phyloP scores from a whole-genome alignment of 2,797 vertebrate genomes.

The Meda fulgida region DNA sequence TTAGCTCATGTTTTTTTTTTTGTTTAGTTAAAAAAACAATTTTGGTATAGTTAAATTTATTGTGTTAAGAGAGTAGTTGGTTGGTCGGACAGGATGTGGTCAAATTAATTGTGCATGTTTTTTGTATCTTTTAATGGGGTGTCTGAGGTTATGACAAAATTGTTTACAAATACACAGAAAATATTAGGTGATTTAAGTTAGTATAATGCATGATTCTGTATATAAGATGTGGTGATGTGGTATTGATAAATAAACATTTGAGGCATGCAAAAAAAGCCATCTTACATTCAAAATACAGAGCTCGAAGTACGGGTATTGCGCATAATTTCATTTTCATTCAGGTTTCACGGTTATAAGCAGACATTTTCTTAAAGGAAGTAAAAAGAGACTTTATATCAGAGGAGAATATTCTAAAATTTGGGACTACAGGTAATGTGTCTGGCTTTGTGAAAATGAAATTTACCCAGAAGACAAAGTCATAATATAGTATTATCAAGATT shows the following conservation, averaged over 20 bases:
- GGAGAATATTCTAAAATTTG: too few relatives aligned
- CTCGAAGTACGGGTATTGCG: too few relatives aligned
- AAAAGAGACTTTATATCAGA: too few relatives aligned
- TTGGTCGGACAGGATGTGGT: background rate
- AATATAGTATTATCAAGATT: too few relatives aligned
- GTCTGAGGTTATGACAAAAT: conserved; percentile 8
- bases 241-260: background rate
- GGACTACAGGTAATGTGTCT: too few relatives aligned
- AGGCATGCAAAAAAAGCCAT: background rate
- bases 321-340: too few relatives aligned
- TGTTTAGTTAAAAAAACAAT: background rate
- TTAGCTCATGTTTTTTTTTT: background rate
- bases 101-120: background rate
- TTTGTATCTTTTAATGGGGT: conserved; percentile 5
- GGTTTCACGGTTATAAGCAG: too few relatives aligned
- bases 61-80: background rate
- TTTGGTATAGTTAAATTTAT: background rate
- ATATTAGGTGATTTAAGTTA: conserved; percentile 17
- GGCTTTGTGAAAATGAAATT: too few relatives aligned
- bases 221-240: background rate
- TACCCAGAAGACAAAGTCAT: too few relatives aligned
- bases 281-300: background rate
- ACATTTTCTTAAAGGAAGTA: too few relatives aligned
- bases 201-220: conserved; percentile 24
- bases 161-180: background rate